Evolutionary conservation across 2,113 vertebrate genomes (phyloP), one percentile per base, ranked within the genome.

Genomic region (Ardeotis arabs): DNA sequence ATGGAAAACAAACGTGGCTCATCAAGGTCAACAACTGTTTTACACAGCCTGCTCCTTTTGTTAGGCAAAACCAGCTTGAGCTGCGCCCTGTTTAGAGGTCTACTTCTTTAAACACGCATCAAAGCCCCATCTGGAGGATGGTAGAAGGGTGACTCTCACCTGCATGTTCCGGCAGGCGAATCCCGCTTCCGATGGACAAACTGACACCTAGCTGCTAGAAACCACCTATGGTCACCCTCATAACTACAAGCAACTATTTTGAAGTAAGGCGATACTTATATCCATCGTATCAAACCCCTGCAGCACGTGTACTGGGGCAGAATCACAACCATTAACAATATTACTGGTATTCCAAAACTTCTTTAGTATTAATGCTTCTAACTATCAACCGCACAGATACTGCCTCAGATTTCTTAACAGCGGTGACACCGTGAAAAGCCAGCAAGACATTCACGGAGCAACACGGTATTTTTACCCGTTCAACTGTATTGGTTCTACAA

Each of bases 221-320:
- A 15, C 27, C 60, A 35, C 3, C 0, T 22, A 12, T 1, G 5
- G 52, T 41, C 67, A 49, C 52, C 1, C 0, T 18, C 31, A 6
- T 4, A 33, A 47, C 18, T 33, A 58, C 23, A 24, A 58, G 19
- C n/a, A 49, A 20, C 39, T n/a, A 16, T 9, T 74, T 69, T 29
- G 13, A 47, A 47, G 9, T 47, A 53, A 45, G 5, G 10, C 39
- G 56, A 52, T 22, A 22, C 41, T 72, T 35, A 12, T 16, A 49
- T 9, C 35, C 35, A 49, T n/a, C 62, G 5, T 10, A 62, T 25
- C 53, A 62, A 50, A 68, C 56, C 49, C 41, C 84, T 45, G 44
- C 53, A 67, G 59, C 59, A 12, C 2, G 27, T 1, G 4, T 47
- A 37, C 39, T n/a, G 41, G 9, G n/a, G 47, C 12, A 68, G 55